Evolutionary conservation across 2,888 invertebrate species (phyloP).

Genomic region (Bombylius discolor): DNA sequence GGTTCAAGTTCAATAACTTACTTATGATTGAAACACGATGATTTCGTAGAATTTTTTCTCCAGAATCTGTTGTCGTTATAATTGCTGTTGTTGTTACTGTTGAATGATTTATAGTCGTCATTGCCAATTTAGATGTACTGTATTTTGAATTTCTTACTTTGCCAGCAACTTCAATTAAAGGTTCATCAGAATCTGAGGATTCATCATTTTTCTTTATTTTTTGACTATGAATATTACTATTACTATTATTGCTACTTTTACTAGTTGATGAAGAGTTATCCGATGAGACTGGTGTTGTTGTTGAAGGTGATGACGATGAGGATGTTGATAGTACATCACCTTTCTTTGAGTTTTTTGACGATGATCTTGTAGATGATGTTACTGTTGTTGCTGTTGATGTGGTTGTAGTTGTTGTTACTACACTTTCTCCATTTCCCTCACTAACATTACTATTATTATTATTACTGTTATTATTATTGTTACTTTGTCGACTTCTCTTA

Average conservation of each 20-base stretch:
- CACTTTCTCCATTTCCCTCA: constrained; percentile 6
- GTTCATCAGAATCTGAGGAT: constrained; percentile 70
- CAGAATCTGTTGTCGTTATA: not conserved
- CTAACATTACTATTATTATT: not conserved
- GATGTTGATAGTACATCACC: not conserved
- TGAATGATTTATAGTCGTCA: not conserved
- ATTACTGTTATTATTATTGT: constrained; percentile 10
- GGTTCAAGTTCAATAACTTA: not conserved
- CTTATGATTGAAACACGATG: constrained; percentile 9
- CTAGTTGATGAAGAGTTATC: not conserved
- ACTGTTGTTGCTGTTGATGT: not conserved
- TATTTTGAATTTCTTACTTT: constrained; percentile 43
- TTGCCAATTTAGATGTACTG: not conserved
- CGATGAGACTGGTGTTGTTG: not conserved
- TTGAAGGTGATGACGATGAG: not conserved
- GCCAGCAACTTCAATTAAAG: constrained; percentile 54
- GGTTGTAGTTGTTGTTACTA: constrained; percentile 5
- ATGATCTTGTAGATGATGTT: constrained; percentile 5
- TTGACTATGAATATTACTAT: constrained; percentile 1
- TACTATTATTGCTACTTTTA: not conserved
- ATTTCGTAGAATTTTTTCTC: constrained; percentile 10
- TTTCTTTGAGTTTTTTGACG: not conserved
- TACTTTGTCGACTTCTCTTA: constrained; percentile 26
- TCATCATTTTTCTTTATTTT: constrained; percentile 39
- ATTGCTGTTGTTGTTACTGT: too few species aligned